Percentiles rank a stretch among this genome's conserved stretches.
These are phyloP conservation scores for Zeus faber DNA, from an alignment of 2,113 vertebrate genomes.

Conservation along the genomic window DNA sequence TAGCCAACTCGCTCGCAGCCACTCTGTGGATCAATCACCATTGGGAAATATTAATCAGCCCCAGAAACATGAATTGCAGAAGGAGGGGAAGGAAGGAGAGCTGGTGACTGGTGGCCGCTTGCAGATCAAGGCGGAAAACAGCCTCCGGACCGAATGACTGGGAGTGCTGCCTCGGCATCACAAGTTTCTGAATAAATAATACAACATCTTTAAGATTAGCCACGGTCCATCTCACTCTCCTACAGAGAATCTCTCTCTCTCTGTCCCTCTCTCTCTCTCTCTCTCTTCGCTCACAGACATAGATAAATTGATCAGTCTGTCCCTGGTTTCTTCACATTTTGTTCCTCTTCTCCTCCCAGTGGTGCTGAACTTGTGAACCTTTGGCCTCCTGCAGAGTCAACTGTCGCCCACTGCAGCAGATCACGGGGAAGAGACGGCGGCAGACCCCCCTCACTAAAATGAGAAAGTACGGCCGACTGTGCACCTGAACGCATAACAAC, in stretches of 20 bases:
- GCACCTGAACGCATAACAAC: constrained; percentile 28
- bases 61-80: constrained; percentile 34
- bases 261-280: constrained; percentile 39
- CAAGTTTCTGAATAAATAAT: constrained; percentile 79
- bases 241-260: constrained; percentile 42
- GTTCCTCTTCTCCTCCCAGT: constrained; percentile 10
- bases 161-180: constrained; percentile 64
- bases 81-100: constrained; percentile 41
- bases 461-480: constrained; percentile 28
- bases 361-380: constrained; percentile 66
- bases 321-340: constrained; percentile 2
- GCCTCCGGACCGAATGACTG: too few species aligned
- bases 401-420: constrained; percentile 18
- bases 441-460: too few species aligned
- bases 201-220: constrained; percentile 71
- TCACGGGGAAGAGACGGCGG: too few species aligned
- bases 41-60: constrained; percentile 65
- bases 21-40: constrained; percentile 71
- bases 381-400: constrained; percentile 45
- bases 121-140: constrained; percentile 53
- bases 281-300: constrained; percentile 43
- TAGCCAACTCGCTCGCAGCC: constrained; percentile 41
- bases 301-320: too few species aligned
- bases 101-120: constrained; percentile 50
- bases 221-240: constrained; percentile 67